Conservation (phyloP, 2,888 invertebrate species). For the Leptodirus hochenwartii region DNA sequence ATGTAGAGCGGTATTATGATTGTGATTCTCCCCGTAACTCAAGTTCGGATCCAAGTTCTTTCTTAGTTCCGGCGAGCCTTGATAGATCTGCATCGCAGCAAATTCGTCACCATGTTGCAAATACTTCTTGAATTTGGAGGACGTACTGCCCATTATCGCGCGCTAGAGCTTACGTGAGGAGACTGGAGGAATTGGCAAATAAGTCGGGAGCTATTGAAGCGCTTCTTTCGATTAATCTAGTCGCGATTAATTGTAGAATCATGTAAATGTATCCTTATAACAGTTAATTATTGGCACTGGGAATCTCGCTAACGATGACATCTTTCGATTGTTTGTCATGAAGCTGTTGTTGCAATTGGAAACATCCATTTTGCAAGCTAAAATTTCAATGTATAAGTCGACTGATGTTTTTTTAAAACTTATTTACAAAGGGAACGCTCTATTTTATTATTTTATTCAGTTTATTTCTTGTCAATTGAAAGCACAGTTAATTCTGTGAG, state of each 20-base stretch:
- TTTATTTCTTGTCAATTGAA: too few species aligned
- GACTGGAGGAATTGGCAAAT: too few species aligned
- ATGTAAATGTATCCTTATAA: background rate
- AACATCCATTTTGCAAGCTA: too few species aligned
- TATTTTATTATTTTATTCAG: too few species aligned
- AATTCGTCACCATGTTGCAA: conserved; percentile 51
- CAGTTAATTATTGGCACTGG: background rate
- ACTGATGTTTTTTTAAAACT: too few species aligned
- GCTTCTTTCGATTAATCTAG: background rate
- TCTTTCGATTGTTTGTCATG: too few species aligned
- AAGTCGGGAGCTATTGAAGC: background rate
- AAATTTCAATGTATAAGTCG: too few species aligned
- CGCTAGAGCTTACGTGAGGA: conserved; percentile 1
- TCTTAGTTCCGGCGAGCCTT: conserved; percentile 40
- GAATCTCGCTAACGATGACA: too few species aligned
- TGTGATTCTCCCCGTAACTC: conserved; percentile 44
- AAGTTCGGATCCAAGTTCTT: conserved; percentile 46
- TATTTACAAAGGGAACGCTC: too few species aligned
- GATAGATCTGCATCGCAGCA: conserved; percentile 45
- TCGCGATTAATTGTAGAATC: background rate
- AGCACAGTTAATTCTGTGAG: too few species aligned
- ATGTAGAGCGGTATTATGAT: conserved; percentile 48
- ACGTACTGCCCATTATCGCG: conserved; percentile 45
- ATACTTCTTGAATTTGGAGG: conserved; percentile 49
- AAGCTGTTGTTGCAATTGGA: too few species aligned